Conservation (phyloP, 2,113 vertebrate genomes). For the Cryptotis parvus region DNA sequence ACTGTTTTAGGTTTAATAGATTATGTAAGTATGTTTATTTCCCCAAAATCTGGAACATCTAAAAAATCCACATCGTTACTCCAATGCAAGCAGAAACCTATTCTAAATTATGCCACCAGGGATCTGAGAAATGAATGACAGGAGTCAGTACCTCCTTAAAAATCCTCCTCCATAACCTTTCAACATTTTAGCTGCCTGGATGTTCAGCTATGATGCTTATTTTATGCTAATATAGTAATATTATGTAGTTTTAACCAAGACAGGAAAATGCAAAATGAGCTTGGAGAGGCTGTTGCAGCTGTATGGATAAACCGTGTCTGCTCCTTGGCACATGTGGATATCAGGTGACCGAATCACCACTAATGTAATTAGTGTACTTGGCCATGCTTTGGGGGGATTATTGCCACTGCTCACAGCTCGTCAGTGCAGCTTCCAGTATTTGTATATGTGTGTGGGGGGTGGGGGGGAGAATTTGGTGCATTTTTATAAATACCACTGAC, state of each 20-base stretch:
- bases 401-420: slow-evolving; percentile 72
- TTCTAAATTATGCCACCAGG: not conserved
- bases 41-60: not conserved
- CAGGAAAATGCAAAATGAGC: slow-evolving; percentile 67
- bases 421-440: slow-evolving; percentile 41
- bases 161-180: slow-evolving; percentile 36
- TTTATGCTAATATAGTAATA: slow-evolving; percentile 78
- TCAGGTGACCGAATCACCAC: slow-evolving; percentile 70
- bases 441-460: too few relatives aligned
- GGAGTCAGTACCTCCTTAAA: not conserved
- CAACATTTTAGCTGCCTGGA: slow-evolving; percentile 28
- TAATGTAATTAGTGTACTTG: slow-evolving; percentile 73
- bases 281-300: slow-evolving; percentile 61
- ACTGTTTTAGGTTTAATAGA: slow-evolving; percentile 34
- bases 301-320: slow-evolving; percentile 58
- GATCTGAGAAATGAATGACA: slow-evolving; percentile 40
- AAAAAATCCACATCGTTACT: not conserved
- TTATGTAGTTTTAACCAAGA: slow-evolving; percentile 59
- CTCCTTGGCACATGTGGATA: slow-evolving; percentile 68
- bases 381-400: slow-evolving; percentile 71
- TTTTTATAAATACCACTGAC: slow-evolving; percentile 58
- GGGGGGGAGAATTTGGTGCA: not conserved
- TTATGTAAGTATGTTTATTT: not conserved
- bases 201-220: slow-evolving; percentile 65
- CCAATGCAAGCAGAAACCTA: not conserved